Evolutionary conservation across 2,888 invertebrate genomes (phyloP), one percentile per base, ranked within the genome.

Genomic region (Merodon equestris): DNA sequence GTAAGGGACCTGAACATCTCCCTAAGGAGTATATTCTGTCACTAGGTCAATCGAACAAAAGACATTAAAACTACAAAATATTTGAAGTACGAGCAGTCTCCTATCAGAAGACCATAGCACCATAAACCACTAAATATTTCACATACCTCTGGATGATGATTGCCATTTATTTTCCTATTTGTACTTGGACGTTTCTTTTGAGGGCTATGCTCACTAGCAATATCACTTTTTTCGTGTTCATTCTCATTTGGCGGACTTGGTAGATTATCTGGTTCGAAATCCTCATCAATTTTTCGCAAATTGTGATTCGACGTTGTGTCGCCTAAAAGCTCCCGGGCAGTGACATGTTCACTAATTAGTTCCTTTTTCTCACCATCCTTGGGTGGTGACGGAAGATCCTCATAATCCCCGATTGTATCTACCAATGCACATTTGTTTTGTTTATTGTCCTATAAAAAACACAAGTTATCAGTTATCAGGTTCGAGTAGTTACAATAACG

Each of bases 361-460:
- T 40, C 77, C 45, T 56, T 70, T 1, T 63, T 36, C 14, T 70
- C 71, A 18, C 56, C 42, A 13, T 67, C 63, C 19, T 9, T 74
- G 40, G 70, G 74, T 45, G 73, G 66, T 10, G 61, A 50, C 15
- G 74, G 74, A n/a, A 79, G 54, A 7, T 60, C 40, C 38, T 44
- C 58, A 9, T 56, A 42, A 17, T 82, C 81, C 9, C 53, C 71
- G 36, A 57, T 63, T 44, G 66, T 81, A 9, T 40, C 66, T 38
- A 82, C 44, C 15, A 63, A 9, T 47, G 48, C 58, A 18, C 81
- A 75, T 75, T 81, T 82, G 48, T 82, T 82, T 71, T 79, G 72
- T 75, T 81, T 82, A 53, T 81, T 82, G 66, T 79, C 74, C 82
- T 82, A 44, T 4, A 34, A 63, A 63, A 44, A n/a, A n/a, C n/a